Evolutionary conservation across 2,113 vertebrate genomes (phyloP).

Genomic region (Callospermophilus lateralis): DNA sequence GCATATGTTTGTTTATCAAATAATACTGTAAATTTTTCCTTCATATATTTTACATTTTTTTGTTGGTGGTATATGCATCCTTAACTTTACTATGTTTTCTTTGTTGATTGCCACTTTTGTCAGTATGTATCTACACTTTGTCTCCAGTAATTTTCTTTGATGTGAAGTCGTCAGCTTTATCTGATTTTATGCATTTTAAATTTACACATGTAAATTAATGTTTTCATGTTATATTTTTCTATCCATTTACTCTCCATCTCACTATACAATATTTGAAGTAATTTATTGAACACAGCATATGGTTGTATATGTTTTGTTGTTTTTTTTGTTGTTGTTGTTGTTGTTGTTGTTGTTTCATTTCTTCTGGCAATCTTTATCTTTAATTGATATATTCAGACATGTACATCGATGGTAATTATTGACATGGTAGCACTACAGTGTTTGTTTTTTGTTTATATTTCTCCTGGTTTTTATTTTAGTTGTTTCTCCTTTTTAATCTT

Average conservation of each 20-base stretch:
- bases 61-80: background rate
- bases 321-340: constrained; percentile 2
- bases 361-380: background rate
- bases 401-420: background rate
- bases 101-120: background rate
- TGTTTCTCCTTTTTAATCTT: background rate
- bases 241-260: background rate
- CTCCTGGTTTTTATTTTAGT: background rate
- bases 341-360: no score
- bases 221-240: background rate
- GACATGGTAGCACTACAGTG: background rate
- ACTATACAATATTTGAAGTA: background rate
- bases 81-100: background rate
- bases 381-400: background rate
- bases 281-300: background rate
- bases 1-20: no score
- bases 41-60: background rate
- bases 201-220: background rate
- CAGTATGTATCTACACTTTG: background rate
- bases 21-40: background rate
- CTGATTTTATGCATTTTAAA: background rate
- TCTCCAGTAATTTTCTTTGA: background rate
- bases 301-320: background rate
- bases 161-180: background rate
- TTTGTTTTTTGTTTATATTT: background rate